Evolutionary conservation across 2,888 invertebrate genomes (phyloP).

Genomic region (Gymnocheta viridis): DNA sequence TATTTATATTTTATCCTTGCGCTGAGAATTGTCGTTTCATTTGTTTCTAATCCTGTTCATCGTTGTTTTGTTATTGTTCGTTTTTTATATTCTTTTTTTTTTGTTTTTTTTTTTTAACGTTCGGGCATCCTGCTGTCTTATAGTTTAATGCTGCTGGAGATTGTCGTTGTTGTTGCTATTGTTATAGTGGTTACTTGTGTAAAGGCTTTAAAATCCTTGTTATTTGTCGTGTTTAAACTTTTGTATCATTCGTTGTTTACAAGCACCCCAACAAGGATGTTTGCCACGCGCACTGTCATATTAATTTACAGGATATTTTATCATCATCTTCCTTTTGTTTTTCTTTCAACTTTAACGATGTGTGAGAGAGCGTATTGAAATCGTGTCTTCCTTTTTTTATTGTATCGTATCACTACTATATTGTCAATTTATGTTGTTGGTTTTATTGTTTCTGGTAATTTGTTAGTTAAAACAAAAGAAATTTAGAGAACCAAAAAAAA

Average conservation of each 20-base stretch:
- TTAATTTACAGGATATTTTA: constrained; percentile 68
- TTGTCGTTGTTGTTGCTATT: background rate
- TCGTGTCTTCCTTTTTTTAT: background rate
- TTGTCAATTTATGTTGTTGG: constrained; percentile 28
- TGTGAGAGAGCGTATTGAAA: constrained; percentile 41
- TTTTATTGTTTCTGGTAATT: constrained; percentile 74
- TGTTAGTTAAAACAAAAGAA: constrained; percentile 59
- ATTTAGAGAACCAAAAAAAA: background rate
- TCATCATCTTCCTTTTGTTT: constrained; percentile 42
- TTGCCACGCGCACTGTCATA: constrained; percentile 75
- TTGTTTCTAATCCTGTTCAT: constrained; percentile 39
- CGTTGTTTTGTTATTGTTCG: constrained; percentile 25
- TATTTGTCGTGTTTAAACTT: constrained; percentile 41
- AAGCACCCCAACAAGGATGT: constrained; percentile 75
- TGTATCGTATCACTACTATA: constrained; percentile 1
- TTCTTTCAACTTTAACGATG: constrained; percentile 12
- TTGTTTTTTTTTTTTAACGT: constrained; percentile 4
- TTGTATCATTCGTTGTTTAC: constrained; percentile 67
- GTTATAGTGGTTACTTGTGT: constrained; percentile 38
- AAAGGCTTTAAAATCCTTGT: constrained; percentile 53
- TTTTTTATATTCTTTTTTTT: background rate
- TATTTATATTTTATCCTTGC: background rate
- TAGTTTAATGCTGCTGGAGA: background rate
- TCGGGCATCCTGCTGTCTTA: constrained; percentile 57
- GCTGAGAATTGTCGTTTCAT: constrained; percentile 4